Conservation (phyloP, 2,888 invertebrate species). For the Cremastinae sp. region DNA sequence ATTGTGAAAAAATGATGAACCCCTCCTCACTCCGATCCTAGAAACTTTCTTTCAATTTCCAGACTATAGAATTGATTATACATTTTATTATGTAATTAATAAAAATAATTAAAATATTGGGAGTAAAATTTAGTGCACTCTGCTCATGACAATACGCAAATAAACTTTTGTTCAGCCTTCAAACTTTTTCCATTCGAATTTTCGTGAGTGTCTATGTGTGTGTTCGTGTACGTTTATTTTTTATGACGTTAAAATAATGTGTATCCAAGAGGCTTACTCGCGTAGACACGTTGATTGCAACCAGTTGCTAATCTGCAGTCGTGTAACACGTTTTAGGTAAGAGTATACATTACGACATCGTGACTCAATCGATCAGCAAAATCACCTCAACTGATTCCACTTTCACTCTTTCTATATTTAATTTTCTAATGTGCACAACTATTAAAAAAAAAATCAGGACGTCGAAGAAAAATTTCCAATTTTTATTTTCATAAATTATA, state of each 20-base stretch:
- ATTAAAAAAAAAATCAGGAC: constrained; percentile 1
- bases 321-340: constrained; percentile 64
- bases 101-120: too few species aligned
- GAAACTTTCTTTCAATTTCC: too few species aligned
- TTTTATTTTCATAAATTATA: too few species aligned
- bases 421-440: too few species aligned
- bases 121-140: constrained; percentile 2
- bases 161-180: background rate
- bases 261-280: constrained; percentile 44
- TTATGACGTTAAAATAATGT: constrained; percentile 9
- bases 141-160: background rate
- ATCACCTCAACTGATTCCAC: background rate
- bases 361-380: constrained; percentile 52
- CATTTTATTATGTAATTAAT: too few species aligned
- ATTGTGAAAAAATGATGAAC: too few species aligned
- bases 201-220: background rate
- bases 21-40: too few species aligned
- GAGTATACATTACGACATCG: constrained; percentile 47
- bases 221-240: constrained; percentile 33
- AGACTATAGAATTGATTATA: too few species aligned
- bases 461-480: background rate
- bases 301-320: constrained; percentile 65
- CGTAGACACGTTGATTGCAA: constrained; percentile 62
- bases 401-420: too few species aligned
- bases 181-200: background rate